phyloP scores from a whole-genome alignment of 2,113 vertebrate genomes.

The Scatophagus argus region DNA sequence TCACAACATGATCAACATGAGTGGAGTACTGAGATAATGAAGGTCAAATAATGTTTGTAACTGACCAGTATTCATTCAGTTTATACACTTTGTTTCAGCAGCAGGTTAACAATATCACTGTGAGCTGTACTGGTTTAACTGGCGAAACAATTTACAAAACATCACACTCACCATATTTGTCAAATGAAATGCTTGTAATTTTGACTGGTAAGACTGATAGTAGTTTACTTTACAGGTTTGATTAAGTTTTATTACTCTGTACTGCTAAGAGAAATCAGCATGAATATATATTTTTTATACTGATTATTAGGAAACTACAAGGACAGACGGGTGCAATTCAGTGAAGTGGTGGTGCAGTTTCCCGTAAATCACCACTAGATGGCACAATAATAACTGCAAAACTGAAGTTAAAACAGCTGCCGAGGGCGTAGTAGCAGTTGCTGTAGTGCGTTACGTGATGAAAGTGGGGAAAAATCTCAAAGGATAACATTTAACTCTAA shows the following conservation, averaged over 20 bases:
- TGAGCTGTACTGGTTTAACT: not conserved
- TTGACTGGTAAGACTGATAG: not conserved
- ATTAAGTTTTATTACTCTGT: not conserved
- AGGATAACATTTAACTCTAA: not conserved
- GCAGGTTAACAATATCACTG: not conserved
- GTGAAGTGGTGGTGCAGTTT: conserved; percentile 7
- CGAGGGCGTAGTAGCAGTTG: no score
- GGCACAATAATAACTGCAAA: not conserved
- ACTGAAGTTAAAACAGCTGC: not conserved
- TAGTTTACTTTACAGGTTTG: not conserved
- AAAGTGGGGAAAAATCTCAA: not conserved
- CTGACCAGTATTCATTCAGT: no score
- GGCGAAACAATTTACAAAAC: not conserved
- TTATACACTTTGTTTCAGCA: not conserved
- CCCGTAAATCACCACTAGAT: conserved; percentile 47
- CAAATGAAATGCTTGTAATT: not conserved
- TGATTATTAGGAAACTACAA: not conserved
- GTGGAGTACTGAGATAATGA: not conserved
- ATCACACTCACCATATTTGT: not conserved
- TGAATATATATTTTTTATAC: not conserved
- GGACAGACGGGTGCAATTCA: not conserved
- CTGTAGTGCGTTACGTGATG: not conserved
- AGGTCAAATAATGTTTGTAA: not conserved
- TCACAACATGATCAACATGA: conserved; percentile 15
- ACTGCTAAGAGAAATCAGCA: not conserved